Percentiles rank a stretch among this genome's conserved stretches.
These are phyloP conservation scores for Erpornis zantholeuca DNA, from an alignment of 2,113 vertebrate genomes.

Conservation along the genomic window DNA sequence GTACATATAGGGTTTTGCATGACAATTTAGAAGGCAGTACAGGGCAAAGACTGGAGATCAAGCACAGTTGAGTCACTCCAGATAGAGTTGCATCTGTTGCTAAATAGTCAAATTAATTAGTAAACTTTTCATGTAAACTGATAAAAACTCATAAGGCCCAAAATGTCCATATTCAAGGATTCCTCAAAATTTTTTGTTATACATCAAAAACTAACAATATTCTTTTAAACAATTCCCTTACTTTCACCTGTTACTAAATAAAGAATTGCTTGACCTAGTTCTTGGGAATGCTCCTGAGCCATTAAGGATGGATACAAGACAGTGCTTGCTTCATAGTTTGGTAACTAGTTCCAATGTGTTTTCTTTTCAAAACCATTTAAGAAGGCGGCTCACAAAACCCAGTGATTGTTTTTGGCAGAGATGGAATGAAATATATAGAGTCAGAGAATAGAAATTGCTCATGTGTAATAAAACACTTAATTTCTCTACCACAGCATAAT, in stretches of 20 bases:
- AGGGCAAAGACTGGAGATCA: background rate
- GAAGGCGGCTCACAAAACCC: background rate
- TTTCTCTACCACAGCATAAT: background rate
- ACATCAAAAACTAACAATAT: background rate
- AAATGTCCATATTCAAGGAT: background rate
- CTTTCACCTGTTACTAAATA: background rate
- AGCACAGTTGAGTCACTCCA: background rate
- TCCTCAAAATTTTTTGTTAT: background rate
- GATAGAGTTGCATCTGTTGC: background rate
- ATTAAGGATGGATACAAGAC: background rate
- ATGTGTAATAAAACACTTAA: background rate
- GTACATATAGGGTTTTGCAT: background rate
- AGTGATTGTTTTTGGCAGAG: background rate
- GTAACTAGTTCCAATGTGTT: background rate
- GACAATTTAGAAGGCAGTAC: background rate
- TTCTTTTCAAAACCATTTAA: background rate
- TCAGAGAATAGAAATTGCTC: background rate
- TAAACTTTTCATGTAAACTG: background rate
- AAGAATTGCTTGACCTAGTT: background rate
- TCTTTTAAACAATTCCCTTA: background rate
- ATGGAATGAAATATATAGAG: background rate
- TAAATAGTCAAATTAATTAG: background rate
- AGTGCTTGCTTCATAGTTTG: background rate
- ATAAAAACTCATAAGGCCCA: background rate
- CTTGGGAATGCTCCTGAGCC: background rate